phyloP scores from a whole-genome alignment of 2,888 invertebrate species.

The Carabus problematicus region DNA sequence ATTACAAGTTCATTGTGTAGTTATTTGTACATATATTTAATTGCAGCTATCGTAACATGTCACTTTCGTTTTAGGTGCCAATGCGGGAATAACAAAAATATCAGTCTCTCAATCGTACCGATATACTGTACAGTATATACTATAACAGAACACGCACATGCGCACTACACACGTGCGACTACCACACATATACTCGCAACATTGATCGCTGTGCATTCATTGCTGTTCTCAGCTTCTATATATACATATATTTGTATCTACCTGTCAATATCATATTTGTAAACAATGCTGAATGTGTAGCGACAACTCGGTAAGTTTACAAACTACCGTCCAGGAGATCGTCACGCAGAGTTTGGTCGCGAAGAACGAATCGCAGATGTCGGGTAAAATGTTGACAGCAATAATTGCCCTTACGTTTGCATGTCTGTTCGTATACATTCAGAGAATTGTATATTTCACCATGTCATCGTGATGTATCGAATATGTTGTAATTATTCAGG shows the following conservation, averaged over 20 bases:
- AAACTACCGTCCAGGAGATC: constrained; percentile 38
- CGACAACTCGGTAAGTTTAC: constrained; percentile 41
- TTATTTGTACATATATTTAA: too few species aligned
- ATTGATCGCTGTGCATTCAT: constrained; percentile 26
- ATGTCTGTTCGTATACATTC: constrained; percentile 34
- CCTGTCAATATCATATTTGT: constrained; percentile 15
- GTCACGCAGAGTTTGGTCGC: constrained; percentile 26
- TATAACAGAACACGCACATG: too few species aligned
- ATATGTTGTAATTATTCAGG: too few species aligned
- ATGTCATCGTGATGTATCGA: background rate
- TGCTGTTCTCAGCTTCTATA: constrained; percentile 28
- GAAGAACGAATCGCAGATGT: constrained; percentile 28
- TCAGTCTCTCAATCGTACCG: too few species aligned
- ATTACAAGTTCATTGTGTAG: too few species aligned
- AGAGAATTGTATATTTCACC: constrained; percentile 35
- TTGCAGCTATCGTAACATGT: too few species aligned
- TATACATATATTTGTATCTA: background rate
- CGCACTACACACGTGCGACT: constrained; percentile 8
- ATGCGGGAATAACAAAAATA: too few species aligned
- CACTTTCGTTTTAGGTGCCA: too few species aligned
- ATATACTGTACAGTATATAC: too few species aligned
- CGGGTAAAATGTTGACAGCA: constrained; percentile 26
- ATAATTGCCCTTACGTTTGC: constrained; percentile 26
- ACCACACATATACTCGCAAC: too few species aligned
- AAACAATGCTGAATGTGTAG: constrained; percentile 28